Base-by-base conservation (phyloP, 2,888 invertebrate genomes). In the Tetragonisca angustula region DNA sequence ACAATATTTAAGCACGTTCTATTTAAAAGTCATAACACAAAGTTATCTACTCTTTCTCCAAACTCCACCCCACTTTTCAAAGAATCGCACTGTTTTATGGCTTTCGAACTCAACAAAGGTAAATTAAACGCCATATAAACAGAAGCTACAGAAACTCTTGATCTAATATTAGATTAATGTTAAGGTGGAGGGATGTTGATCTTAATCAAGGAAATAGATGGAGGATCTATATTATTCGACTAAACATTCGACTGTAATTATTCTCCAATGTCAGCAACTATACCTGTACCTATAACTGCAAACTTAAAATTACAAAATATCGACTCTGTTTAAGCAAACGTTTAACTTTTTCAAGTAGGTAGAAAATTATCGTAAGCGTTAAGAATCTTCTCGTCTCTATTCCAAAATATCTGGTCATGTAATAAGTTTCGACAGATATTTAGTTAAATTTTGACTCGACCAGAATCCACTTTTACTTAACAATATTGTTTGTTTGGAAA, bases 131-230 rank as follows among this genome's bases (percentile, higher is more conserved):
- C 13, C 27, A 61, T 49, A 27, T 27, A 62, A 73, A 62, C 49
- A 21, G 62, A 61, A 73, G 2, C 61, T 50, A 32, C 62, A 27
- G 49, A n/a, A 73, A 27, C 27, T 27, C 61, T 21, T 21, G 62
- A 50, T 49, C 4, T 11, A 73, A 50, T 73, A 73, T 73, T 73
- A 61, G 27, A 72, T 61, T 61, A 73, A n/a, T 32, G n/a, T 17
- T 49, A 73, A 62, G 62, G 61, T 73, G 27, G 21, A 62, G 27
- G 6, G 50, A 50, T 43, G 71, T 72, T 72, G 61, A 50, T 32
- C 6, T 62, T 73, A 21, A 62, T 49, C 27, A 73, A 73, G 50
- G 27, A 62, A 73, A 50, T 50, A 62, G 27, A 4, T 36, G 61
- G 21, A 50, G 50, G 27, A 50, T n/a, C 72, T 62, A 27, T 50